phyloP scores from a whole-genome alignment of 1,140 invertebrate genomes.

The Drosophila pachea region DNA sequence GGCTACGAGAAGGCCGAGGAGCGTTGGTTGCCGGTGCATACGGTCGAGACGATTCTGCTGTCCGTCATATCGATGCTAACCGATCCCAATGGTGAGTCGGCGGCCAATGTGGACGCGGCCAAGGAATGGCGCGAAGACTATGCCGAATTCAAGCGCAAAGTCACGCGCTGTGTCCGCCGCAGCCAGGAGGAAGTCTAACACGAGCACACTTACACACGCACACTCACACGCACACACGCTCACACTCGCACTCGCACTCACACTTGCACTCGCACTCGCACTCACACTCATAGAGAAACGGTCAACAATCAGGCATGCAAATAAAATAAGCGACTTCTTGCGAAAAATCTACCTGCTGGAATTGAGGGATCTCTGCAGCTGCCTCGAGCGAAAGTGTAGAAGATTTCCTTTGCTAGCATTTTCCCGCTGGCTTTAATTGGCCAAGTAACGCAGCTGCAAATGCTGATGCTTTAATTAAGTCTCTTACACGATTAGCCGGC shows the following conservation, averaged over 20 bases:
- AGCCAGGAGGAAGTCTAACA: constrained; percentile 79
- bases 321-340: constrained; percentile 52
- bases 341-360: constrained; percentile 7
- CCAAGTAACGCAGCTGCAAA: constrained; percentile 22
- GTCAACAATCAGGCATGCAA: constrained; percentile 34
- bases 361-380: neutral
- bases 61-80: constrained; percentile 99
- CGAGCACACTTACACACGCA: neutral
- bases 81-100: constrained; percentile 99
- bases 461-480: constrained; percentile 51
- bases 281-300: neutral
- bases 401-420: neutral
- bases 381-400: constrained; percentile 28
- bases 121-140: constrained; percentile 86
- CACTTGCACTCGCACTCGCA: neutral
- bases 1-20: constrained; percentile 98
- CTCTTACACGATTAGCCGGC: constrained; percentile 26
- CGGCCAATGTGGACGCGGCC: constrained; percentile 99
- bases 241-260: neutral
- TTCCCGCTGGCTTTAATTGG: constrained; percentile 31
- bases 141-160: constrained; percentile 97
- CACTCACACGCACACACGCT: neutral
- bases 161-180: constrained; percentile 96
- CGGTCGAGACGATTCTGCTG: constrained; percentile 98
- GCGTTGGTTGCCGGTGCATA: constrained; percentile 99